Base-by-base conservation (phyloP, 1,140 invertebrate species). In the Papilio glaucus region DNA sequence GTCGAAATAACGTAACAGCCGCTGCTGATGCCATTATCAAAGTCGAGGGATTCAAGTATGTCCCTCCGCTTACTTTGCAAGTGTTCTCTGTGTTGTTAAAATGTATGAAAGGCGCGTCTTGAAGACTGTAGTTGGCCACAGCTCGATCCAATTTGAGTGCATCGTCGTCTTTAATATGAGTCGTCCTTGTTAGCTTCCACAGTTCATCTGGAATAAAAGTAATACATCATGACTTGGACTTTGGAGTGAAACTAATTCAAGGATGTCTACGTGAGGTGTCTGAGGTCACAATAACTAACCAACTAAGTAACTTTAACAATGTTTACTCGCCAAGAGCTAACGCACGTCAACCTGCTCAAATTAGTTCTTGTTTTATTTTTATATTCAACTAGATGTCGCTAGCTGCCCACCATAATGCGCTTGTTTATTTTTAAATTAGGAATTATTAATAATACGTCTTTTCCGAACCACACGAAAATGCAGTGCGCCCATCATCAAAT, bases 51-150 rank as follows among this genome's bases (percentile, higher is more conserved):
- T 83, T 82, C 10, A 85, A 49, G 29, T 75, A 69, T 1, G 42
- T 76, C 0, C 88, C 83, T 3, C 73, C 69, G 62, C 83, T 89
- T 3, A 86, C 72, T 45, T 78, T 84, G 45, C 90, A 92, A 2
- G 83, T 84, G 13, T 88, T 85, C 75, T 92, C 90, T 0, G 88
- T 90, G n/a, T 89, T 90, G 38, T 92, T 92, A 68, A 90, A 92
- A 1, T 75, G 80, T 0, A 83, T 77, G 29, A 91, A 90, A 6
- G 74, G 65, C 0, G 89, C 87, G 10, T 81, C 76, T 73, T 88
- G 79, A 1, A 92, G 71, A 26, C 77, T 85, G 68, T 89, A 90
- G 53, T 85, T 87, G 0, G 85, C 81, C 5, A 91, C 80, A 0
- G 87, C 86, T 41, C 82, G 77, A 45, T 88, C 80, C 0, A 92